Base-by-base conservation (phyloP, 2,888 invertebrate genomes). In the Eilema griseolum region DNA sequence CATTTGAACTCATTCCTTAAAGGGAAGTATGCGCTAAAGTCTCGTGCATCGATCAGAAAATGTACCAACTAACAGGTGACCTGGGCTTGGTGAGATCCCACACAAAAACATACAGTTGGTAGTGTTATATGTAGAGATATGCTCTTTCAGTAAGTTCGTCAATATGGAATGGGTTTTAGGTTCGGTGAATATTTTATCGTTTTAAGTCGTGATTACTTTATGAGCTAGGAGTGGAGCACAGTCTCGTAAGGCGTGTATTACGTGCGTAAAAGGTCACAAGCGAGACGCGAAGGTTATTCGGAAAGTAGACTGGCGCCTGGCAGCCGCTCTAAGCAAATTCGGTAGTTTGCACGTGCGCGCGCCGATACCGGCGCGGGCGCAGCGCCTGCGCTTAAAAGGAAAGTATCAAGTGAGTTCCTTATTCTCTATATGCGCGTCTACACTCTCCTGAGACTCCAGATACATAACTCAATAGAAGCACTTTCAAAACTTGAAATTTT, bases 281-380 rank as follows among this genome's bases (percentile, higher is more conserved):
- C 94, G 91, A 94, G 95, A 94, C 95, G 82, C 86, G 90, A 93
- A 94, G 93, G 94, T 93, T 93, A 93, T 92, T 92, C 92, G 92
- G 92, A 94, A 94, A 94, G 95, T 93, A 86, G 93, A 89, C 83
- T 92, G 95, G 95, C 95, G 95, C 95, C 95, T 81, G 81, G 78
- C 93, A 79, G 82, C 82, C 77, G 81, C 84, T 90, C 90, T 91
- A 92, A 90, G 90, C 91, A 89, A 92, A 93, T 94, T 93, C 89
- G 91, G 92, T 88, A 90, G 89, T 88, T 89, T 88, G 86, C 85
- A 85, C 79, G 81, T 78, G 83, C 76, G 75, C 65, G 14, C 57
- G 69, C 65, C 70, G n/a, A 60, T 33, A 46, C 20, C 57, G 62
- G 20, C 56, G 64, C 66, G 26, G 56, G 57, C 66, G 66, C 66